Evolutionary conservation across 2,888 invertebrate species (phyloP), one percentile per base, ranked within the genome.

Genomic region (Auanema freiburgensis): DNA sequence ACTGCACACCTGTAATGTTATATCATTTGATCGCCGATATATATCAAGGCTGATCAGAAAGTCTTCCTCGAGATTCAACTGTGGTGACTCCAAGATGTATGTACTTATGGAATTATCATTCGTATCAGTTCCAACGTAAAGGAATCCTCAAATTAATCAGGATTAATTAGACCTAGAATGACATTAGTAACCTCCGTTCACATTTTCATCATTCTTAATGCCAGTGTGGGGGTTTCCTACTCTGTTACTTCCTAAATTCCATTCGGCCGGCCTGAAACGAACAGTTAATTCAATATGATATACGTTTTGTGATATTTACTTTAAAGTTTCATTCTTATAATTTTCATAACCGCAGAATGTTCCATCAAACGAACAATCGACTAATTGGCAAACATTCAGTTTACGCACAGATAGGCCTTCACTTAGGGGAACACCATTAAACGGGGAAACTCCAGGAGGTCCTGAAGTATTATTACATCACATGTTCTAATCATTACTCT

Each of bases 1-100:
- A 5, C 4, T 33, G n/a, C 50, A n/a, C 14, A 67, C 73, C 63
- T 77, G 79, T 16, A 79, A 66, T 2, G 73, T 71, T 16, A 79
- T 79, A 25, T 79, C 78, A 50, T 74, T 78, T 21, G 77, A 74
- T 46, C 77, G 65, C 49, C 77, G 66, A 62, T 78, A 79, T 23
- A 79, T 57, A 55, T 79, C 79, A 59, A 79, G 72, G 8, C 54
- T 46, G 23, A 79, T 57, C 8, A 66, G 57, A 14, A 76, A 62
- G 52, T 78, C 74, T 12, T 68, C 73, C n/a, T 69, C 64, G 2
- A 76, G 60, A 11, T 63, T 57, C 33, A 79, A 65, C 43, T 64
- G 58, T 4, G 77, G 69, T 2, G 79, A 79, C 46, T 78, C 77
- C 23, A 79, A 57, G 16, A 79, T 68, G 63, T 77, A 79, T 14